These are phyloP conservation scores for Regulus satrapa DNA, from an alignment of 2,113 vertebrate species.

Conservation along the genomic window DNA sequence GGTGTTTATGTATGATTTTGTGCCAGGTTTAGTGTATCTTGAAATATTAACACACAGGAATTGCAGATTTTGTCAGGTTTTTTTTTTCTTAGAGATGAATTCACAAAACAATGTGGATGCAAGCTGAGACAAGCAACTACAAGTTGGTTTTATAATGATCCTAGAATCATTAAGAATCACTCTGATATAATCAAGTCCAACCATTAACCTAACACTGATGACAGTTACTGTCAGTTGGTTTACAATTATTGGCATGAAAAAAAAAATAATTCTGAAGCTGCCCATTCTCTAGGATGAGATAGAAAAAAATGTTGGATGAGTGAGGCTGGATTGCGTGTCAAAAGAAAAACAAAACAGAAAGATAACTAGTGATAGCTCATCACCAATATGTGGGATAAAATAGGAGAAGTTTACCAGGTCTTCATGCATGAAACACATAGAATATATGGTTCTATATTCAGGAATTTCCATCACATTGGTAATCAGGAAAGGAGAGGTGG, in stretches of 20 bases:
- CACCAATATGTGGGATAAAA: background rate
- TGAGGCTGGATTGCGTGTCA: background rate
- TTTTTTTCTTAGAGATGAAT: background rate
- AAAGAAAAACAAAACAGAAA: background rate
- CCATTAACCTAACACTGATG: background rate
- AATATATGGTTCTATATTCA: background rate
- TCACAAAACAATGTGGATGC: background rate
- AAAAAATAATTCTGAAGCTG: background rate
- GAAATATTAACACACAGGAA: background rate
- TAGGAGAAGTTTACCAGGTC: background rate
- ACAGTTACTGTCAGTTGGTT: background rate
- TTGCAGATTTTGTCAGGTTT: background rate
- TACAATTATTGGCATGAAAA: background rate
- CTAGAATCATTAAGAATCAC: background rate
- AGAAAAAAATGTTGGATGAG: background rate
- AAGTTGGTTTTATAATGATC: background rate
- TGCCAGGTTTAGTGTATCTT: background rate
- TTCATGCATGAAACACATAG: background rate
- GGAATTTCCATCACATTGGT: background rate
- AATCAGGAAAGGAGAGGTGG: background rate
- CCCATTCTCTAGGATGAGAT: background rate
- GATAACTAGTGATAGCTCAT: background rate
- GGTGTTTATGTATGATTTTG: background rate
- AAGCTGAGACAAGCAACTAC: background rate
- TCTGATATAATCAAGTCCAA: background rate